Evolutionary conservation across 2,888 invertebrate species (phyloP).

Genomic region (Conomelus anceps): DNA sequence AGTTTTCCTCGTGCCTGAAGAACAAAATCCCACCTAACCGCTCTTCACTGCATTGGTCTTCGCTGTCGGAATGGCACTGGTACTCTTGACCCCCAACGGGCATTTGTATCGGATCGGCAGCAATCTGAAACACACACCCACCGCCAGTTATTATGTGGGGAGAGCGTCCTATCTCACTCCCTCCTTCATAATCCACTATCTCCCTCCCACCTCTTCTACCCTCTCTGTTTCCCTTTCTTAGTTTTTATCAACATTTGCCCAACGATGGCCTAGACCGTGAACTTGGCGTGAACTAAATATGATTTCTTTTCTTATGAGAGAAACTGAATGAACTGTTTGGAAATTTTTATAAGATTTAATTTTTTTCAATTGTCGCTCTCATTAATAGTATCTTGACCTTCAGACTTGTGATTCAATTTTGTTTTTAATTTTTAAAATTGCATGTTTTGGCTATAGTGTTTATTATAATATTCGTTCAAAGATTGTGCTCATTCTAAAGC

Average conservation of each 20-base stretch:
- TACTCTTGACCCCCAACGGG: background rate
- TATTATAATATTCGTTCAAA: background rate
- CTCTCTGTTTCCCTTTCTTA: background rate
- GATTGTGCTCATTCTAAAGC: too few species aligned
- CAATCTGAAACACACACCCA: background rate
- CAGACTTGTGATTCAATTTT: background rate
- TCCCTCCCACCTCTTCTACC: background rate
- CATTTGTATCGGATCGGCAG: background rate
- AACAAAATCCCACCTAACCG: background rate
- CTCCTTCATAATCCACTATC: background rate
- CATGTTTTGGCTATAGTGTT: background rate
- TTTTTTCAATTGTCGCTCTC: background rate
- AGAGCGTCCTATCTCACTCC: background rate
- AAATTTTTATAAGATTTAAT: too few species aligned
- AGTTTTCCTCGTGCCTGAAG: background rate
- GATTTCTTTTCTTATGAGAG: background rate
- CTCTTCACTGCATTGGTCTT: background rate
- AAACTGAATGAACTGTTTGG: background rate
- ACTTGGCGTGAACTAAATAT: background rate
- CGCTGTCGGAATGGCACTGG: background rate
- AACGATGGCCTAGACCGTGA: background rate
- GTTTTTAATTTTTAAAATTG: background rate
- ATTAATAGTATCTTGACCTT: background rate
- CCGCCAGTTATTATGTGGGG: background rate
- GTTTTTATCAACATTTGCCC: background rate